Evolutionary conservation across 1,140 invertebrate genomes (phyloP), one percentile per base, ranked within the genome.

Genomic region (Neoseiulus cucumeris): DNA sequence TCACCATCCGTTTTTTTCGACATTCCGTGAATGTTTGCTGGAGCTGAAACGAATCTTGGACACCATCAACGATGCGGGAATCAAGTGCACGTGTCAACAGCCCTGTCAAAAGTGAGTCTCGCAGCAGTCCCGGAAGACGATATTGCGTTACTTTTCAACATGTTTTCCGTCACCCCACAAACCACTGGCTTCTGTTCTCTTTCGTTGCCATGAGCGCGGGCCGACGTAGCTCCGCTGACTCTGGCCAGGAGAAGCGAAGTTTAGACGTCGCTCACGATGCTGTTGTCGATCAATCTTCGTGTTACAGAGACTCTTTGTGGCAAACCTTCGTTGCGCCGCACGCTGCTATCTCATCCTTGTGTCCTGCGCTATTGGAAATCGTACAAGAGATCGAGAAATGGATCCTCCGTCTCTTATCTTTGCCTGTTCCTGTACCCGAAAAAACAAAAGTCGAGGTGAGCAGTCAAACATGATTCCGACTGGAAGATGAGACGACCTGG

Each of bases 1-100:
- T 68, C 95, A 99, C 82, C 95, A 99, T 82, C 93, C 94, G 42
- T 98, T 99, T 77, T 95, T 98, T 76, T 87, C 91, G 45, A 91
- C 87, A 72, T 98, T 98, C 80, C 86, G 94, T 66, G 91, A 98
- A 79, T 95, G 93, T 79, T 82, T 98, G 68, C 91, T 89, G 77
- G 86, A 95, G 72, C 79, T 99, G 70, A 90, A 92, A 75, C 89
- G 87, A 73, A 79, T 98, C 66, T 94, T 98, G 72, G 92, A 98
- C 78, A 89, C 91, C 59, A 96, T 91, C 77, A 91, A 94, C 78
- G 91, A 97, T 79, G 88, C 51, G 14, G 51, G 51, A 17, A 33
- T 59, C 14, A 59, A 59, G 20, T 59, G 51, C 51, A 25, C 51
- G 14, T 59, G 51, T 33, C 51, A 59, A 25, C 51, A 59, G 51